Conservation (phyloP, 1,140 invertebrate genomes). For the Drosophila saltans region DNA sequence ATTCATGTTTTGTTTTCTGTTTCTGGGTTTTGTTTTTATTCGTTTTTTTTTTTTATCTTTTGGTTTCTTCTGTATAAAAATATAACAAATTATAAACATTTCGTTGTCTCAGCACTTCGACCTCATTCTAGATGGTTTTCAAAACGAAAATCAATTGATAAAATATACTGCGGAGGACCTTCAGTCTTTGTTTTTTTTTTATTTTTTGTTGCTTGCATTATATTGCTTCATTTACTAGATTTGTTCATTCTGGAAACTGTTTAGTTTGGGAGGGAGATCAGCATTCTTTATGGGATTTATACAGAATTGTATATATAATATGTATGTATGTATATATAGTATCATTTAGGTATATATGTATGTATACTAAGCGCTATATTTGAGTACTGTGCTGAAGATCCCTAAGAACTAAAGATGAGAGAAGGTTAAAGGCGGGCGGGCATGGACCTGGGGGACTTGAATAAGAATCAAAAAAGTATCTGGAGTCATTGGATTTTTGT, state of each 20-base stretch:
- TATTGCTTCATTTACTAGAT: slow-evolving; percentile 32
- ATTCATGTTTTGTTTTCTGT: not conserved
- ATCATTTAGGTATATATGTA: slow-evolving; percentile 16
- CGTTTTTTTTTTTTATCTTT: slow-evolving; percentile 29
- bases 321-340: not conserved
- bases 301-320: slow-evolving; percentile 6
- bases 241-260: slow-evolving; percentile 29
- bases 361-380: slow-evolving; percentile 38
- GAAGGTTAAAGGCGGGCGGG: slow-evolving; percentile 12
- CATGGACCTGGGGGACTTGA: not conserved
- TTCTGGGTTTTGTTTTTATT: slow-evolving; percentile 1
- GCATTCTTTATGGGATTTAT: slow-evolving; percentile 19
- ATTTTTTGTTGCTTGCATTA: slow-evolving; percentile 60
- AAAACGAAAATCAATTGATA: slow-evolving; percentile 51
- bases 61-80: slow-evolving; percentile 65
- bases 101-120: slow-evolving; percentile 69
- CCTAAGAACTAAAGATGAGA: slow-evolving; percentile 57
- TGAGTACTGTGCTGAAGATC: slow-evolving; percentile 69
- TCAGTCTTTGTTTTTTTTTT: slow-evolving; percentile 66
- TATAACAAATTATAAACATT: slow-evolving; percentile 77
- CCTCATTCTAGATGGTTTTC: slow-evolving; percentile 49
- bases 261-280: slow-evolving; percentile 36
- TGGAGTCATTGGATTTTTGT: slow-evolving; percentile 25
- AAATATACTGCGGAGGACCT: slow-evolving; percentile 78
- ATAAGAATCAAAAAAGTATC: slow-evolving; percentile 1